Base-by-base conservation (phyloP, 2,888 invertebrate species). In the Aphodius sticticus region DNA sequence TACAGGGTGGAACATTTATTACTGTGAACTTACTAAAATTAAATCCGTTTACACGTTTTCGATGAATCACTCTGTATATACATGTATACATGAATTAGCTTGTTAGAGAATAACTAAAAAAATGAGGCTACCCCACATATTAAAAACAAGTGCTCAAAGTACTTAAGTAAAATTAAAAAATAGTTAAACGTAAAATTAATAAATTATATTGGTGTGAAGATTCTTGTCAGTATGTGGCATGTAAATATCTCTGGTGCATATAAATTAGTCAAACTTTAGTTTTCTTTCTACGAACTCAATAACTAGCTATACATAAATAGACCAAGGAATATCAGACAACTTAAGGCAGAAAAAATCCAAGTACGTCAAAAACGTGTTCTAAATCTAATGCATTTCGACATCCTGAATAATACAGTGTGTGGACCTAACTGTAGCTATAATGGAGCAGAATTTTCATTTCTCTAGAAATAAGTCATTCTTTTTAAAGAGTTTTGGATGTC, bases 1-100 rank as follows among this genome's bases (percentile, higher is more conserved):
- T 53, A 53, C 53, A 53, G 53, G 53, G 53, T 53, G 53, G 53
- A 53, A 53, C 53, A 53, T 53, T 53, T 53, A 53, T 53, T 53
- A 53, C 53, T 9, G 53, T 53, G 12, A 53, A 53, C 53, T 53
- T 53, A 53, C 12, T 53, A 53, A 2, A 53, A 53, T 53, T 53
- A 53, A 9, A 53, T 53, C 53, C 53, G 53, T 53, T 53, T 53
- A 53, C 53, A 9, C 53, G 53, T 53, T 53, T 53, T 53, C 53
- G 53, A 53, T 53, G 53, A 53, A 9, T 53, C 53, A 53, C 53
- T 53, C 53, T 53, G 53, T 53, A 53, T 53, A 53, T 53, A 53
- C 53, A 53, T 53, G 53, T 53, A 12, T 53, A 53, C 53, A 53
- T 5, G 53, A 9, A 12, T 53, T 53, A 53, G 53, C 12, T 53